Evolutionary conservation across 1,140 invertebrate genomes (phyloP), one percentile per base, ranked within the genome.

Genomic region (Mamestra configurata): DNA sequence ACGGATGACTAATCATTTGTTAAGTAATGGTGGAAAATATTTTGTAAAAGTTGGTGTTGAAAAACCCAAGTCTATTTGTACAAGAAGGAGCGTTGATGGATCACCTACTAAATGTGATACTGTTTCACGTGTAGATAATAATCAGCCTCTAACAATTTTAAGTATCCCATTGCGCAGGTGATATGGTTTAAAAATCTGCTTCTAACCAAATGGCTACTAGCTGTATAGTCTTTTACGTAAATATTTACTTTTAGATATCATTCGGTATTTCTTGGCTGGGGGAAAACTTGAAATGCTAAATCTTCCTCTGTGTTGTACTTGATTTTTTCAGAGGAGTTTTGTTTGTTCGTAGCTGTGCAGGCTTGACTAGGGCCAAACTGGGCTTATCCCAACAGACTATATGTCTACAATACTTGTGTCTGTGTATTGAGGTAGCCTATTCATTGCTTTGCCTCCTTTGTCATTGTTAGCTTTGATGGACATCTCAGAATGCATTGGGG

Each of bases 1-100:
- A 37, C 8, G 59, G n/a, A 64, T 64, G 31, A 37, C 18, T 64
- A 64, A 37, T 40, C 35, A 64, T 35, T 24, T 40, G 35, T 64
- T 24, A 55, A 24, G 53, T 64, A n/a, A 40, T 40, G 59, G 40
- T 68, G 64, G 46, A 71, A 71, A 53, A 31, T 53, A 18, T 53
- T 40, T 22, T 49, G 40, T 46, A 24, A 71, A 71, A 22, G 4
- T 31, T 35, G 11, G 15, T 53, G 24, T 71, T 53, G 68, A 71
- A 53, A 51, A 71, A 71, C 46, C 46, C 46, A 8, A 18, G 46
- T 68, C 46, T 66, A 66, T 40, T 35, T 27, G 24, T 24, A 40
- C 53, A 13, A 20, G 11, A 13, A 20, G 11, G 13, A 49, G 27
- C 18, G 46, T 51, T 71, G 68, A 71, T 71, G 35, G 68, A 71